Evolutionary conservation across 2,113 vertebrate genomes (phyloP).

Genomic region (Spilogale gracilis): DNA sequence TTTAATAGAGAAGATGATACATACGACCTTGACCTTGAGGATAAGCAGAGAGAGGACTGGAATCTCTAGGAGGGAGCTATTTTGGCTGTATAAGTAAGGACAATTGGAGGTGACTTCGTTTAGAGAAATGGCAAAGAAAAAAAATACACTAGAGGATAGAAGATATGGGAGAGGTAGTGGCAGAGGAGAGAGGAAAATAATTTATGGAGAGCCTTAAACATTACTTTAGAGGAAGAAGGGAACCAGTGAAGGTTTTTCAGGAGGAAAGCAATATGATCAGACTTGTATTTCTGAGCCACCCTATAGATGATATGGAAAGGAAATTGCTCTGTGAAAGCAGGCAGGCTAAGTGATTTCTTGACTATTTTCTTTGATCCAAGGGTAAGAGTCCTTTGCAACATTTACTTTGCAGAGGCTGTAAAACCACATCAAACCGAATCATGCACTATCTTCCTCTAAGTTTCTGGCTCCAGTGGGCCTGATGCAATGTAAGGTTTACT

Average conservation of each 20-base stretch:
- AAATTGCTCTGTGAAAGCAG: conserved; percentile 63
- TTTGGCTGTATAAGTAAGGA: neutral
- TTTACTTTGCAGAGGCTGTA: conserved; percentile 77
- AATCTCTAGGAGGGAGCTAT: neutral
- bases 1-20: neutral
- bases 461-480: conserved; percentile 58
- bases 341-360: conserved; percentile 67
- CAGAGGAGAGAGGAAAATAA: conserved; percentile 4
- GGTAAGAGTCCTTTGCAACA: conserved; percentile 69
- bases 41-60: neutral
- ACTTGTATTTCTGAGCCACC: conserved; percentile 46
- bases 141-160: neutral
- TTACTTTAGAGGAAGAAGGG: conserved; percentile 24
- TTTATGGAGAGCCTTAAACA: conserved; percentile 2
- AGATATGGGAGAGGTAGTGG: neutral
- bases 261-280: neutral
- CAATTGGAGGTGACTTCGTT: neutral
- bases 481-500: conserved; percentile 68
- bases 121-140: conserved; percentile 26
- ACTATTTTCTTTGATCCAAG: conserved; percentile 72
- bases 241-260: neutral
- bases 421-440: conserved; percentile 76
- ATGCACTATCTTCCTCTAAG: conserved; percentile 39
- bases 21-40: neutral
- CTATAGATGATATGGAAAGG: conserved; percentile 35